A percentile compares a stretch with the other conserved stretches of the same genome.
Evolutionary conservation across 2,113 vertebrate genomes (phyloP).

Genomic region (Turnix velox): DNA sequence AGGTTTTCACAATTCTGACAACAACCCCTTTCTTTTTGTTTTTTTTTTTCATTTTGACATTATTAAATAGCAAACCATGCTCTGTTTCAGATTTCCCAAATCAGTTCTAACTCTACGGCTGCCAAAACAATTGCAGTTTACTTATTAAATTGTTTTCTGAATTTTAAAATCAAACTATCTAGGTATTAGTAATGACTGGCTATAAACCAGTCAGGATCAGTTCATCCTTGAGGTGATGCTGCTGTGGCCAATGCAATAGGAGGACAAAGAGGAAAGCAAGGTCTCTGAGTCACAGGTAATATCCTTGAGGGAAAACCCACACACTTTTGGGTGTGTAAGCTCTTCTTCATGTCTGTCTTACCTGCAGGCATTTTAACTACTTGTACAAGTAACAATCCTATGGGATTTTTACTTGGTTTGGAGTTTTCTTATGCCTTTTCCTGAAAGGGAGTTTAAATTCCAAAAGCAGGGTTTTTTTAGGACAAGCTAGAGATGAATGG

Average conservation of each 20-base stretch:
- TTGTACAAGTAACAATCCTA: not conserved
- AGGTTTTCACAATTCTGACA: not conserved
- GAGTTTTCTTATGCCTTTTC: not conserved
- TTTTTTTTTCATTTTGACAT: not conserved
- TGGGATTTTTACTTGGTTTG: not conserved
- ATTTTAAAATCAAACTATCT: not conserved
- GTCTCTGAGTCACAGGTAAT: not conserved
- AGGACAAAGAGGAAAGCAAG: not conserved
- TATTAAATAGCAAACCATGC: not conserved
- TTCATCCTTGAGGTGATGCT: not conserved
- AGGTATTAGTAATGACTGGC: not conserved
- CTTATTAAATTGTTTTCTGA: not conserved
- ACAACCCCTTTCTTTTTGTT: not conserved
- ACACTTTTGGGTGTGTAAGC: not conserved
- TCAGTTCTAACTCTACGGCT: not conserved
- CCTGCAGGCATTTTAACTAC: not conserved
- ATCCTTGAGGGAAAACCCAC: not conserved
- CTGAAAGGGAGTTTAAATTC: not conserved
- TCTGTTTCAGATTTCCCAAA: not conserved
- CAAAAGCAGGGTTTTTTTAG: not conserved
- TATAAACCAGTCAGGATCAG: not conserved
- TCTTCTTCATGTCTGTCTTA: not conserved
- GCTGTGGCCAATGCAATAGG: not conserved
- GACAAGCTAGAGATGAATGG: not conserved
- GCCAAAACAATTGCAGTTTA: not conserved